Base-by-base conservation (phyloP, 2,888 invertebrate genomes). In the Parthenolecanium corni region DNA sequence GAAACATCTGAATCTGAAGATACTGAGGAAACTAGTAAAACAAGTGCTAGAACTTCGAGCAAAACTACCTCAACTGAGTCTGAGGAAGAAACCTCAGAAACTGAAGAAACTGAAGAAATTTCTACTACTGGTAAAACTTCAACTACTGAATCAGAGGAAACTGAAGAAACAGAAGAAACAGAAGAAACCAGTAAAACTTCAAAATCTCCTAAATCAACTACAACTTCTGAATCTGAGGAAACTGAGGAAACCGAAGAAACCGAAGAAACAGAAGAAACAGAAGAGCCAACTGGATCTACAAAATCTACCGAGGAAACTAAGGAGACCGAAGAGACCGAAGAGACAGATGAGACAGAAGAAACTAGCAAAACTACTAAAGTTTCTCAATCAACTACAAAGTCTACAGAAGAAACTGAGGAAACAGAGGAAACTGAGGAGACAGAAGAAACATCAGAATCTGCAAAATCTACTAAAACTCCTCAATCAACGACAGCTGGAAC, bases 351-450 rank as follows among this genome's bases (percentile, higher is more conserved):
- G 20, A 16, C 20, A 47, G n/a, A 11, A 18, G 47, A 23, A n/a
- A n/a, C 6, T 1, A 20, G 23, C 9, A 1, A 25, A 16, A 25
- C 21, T n/a, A 25, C 36, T 11, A 9, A 31, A 25, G 31, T 14
- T n/a, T 18, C 44, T 44, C 38, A 20, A 14, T 23, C 20, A 16
- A 14, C 49, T 31, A 4, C 31, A 31, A 4, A 31, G 9, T 31
- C 31, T 31, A 31, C 31, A 31, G 9, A 31, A 31, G 18, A 44
- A 44, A 12, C 52, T 12, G 24, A 11, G 3, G 52, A 52, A 24
- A 31, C 24, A 24, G 52, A 52, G 3, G 52, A 52, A 52, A 31
- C 24, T 16, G 52, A 52, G 23, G 52, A 52, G 12, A 52, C 25
- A 24, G 25, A 25, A 31, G 52, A 52, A 52, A 31, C 31, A 31